Percentiles rank a stretch among this genome's conserved stretches.
Evolutionary conservation across 2,797 vertebrate species (phyloP).

Genomic region (Benthosema pterotum): DNA sequence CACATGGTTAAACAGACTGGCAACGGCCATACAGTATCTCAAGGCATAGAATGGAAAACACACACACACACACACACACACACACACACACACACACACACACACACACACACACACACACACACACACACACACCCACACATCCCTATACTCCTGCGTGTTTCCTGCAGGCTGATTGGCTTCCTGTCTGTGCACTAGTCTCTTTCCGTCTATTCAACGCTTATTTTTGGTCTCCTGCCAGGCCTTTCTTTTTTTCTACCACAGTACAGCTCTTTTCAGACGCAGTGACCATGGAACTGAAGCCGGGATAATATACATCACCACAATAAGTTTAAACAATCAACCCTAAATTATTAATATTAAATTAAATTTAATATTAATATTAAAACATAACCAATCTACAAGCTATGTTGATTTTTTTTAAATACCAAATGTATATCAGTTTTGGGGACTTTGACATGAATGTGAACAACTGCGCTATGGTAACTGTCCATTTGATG

Average conservation of each 20-base stretch:
- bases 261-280: constrained; percentile 33
- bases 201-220: constrained; percentile 63
- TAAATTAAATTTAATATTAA: too few relatives aligned
- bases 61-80: constrained; percentile 4
- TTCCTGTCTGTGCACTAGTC: constrained; percentile 59
- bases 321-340: too few relatives aligned
- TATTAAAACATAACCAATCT: too few relatives aligned
- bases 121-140: too few relatives aligned
- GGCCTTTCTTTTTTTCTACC: constrained; percentile 53
- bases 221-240: constrained; percentile 47
- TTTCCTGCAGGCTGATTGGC: constrained; percentile 51
- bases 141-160: too few relatives aligned
- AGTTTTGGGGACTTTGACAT: too few relatives aligned
- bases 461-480: too few relatives aligned
- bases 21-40: background rate
- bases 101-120: background rate
- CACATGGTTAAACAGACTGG: background rate
- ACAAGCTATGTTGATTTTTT: too few relatives aligned
- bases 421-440: too few relatives aligned
- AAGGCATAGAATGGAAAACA: background rate
- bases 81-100: constrained; percentile 2
- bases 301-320: background rate
- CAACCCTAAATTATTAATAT: too few relatives aligned
- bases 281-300: background rate
- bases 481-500: background rate